Base-by-base conservation (phyloP, 2,888 invertebrate species). In the Pachliopta kotzebuea region DNA sequence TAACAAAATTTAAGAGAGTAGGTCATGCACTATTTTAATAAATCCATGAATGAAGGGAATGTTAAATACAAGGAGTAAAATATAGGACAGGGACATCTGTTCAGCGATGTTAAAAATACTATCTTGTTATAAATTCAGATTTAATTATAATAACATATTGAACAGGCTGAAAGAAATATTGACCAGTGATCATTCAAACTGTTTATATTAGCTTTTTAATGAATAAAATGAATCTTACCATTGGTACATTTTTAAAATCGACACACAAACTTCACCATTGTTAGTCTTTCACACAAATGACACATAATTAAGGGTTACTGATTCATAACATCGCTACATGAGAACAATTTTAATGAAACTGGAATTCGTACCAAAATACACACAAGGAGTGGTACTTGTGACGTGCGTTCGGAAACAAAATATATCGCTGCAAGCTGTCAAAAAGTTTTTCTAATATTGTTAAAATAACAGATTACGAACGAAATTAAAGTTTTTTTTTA, bases 341-440 rank as follows among this genome's bases (percentile, higher is more conserved):
- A 59, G 31, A 63, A 29, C 54, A 58, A 58, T 65, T 68, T 63
- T 67, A 68, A 54, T 64, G 55, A 66, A 69, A 68, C 67, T 62
- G 59, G 59, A 69, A 52, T 62, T 67, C 56, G 62, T 67, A 74
- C 71, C 72, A 72, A 75, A 77, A 75, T 74, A 77, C 68, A 70
- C 68, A 69, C 70, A 70, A 76, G 75, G 75, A 78, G 77, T 78
- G 77, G 76, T 77, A 69, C 49, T 49, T 18, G n/a, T 49, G n/a
- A 68, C 63, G 31, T 67, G 62, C 75, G 76, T 76, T 76, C 73
- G 24, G 71, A 73, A 74, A 74, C 70, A 42, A 31, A 54, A 29
- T 49, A 42, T 24, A 49, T 42, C 26, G 18, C n/a, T 50, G 23
- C 11, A 18, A 67, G 37, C 56, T 63, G 67, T 62, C 58, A 49